Evolutionary conservation across 2,113 vertebrate species (phyloP).

Genomic region (Eubucco bourcierii): DNA sequence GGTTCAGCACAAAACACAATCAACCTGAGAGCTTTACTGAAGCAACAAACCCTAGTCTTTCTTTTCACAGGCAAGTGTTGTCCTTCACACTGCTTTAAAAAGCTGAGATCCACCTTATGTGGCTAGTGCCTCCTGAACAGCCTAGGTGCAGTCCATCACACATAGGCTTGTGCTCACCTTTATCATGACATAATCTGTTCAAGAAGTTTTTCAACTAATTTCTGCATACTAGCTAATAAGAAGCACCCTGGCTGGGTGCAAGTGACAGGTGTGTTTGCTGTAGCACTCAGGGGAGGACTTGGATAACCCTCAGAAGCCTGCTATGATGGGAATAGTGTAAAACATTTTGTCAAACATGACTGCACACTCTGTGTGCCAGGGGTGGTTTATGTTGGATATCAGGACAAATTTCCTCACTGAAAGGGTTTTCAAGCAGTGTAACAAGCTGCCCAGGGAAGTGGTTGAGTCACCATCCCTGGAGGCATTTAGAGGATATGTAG

Average conservation of each 20-base stretch:
- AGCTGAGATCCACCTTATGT: not conserved
- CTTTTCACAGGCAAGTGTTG: not conserved
- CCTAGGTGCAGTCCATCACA: rapidly evolving
- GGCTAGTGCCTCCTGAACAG: not conserved
- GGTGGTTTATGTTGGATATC: too few species aligned
- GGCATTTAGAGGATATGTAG: too few species aligned
- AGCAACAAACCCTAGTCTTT: not conserved
- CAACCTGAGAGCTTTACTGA: rapidly evolving
- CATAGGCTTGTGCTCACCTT: not conserved
- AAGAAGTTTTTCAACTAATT: not conserved
- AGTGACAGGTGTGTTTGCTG: not conserved
- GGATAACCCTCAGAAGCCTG: not conserved
- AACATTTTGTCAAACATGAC: not conserved
- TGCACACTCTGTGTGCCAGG: too few species aligned
- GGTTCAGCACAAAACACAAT: not conserved
- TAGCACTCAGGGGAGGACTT: not conserved
- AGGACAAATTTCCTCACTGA: too few species aligned
- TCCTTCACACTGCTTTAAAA: not conserved
- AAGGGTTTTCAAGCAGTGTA: too few species aligned
- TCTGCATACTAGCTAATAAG: not conserved
- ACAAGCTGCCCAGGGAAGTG: too few species aligned
- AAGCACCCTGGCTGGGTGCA: not conserved
- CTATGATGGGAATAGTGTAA: not conserved
- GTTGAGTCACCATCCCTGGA: too few species aligned
- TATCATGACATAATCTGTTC: not conserved